Evolutionary conservation across 2,113 vertebrate genomes (phyloP).

Genomic region (Odontesthes bonariensis): DNA sequence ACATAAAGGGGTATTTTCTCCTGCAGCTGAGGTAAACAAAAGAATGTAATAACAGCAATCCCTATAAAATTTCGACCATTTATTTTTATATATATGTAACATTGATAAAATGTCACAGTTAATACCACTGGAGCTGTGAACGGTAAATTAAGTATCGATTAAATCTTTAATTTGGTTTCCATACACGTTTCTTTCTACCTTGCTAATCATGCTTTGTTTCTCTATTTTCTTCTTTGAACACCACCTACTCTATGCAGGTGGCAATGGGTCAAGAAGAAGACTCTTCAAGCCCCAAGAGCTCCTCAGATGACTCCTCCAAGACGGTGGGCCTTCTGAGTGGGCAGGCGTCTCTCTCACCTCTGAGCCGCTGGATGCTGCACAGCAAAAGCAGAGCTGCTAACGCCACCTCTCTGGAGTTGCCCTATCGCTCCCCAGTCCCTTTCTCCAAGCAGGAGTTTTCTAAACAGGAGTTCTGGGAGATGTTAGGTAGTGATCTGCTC

Average conservation of each 20-base stretch:
- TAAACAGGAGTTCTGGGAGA: slow-evolving; percentile 88
- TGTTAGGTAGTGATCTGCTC: slow-evolving; percentile 84
- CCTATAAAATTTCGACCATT: slow-evolving; percentile 38
- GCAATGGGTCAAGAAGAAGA: slow-evolving; percentile 82
- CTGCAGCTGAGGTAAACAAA: slow-evolving; percentile 55
- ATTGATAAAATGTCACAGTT: slow-evolving; percentile 74
- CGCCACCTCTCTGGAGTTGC: slow-evolving; percentile 84
- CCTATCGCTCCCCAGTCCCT: slow-evolving; percentile 83
- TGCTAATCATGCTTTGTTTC: slow-evolving; percentile 59
- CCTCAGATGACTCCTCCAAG: slow-evolving; percentile 77
- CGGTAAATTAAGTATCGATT: slow-evolving; percentile 81
- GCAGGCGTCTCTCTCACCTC: slow-evolving; percentile 79
- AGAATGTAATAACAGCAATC: slow-evolving; percentile 62
- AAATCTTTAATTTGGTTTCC: slow-evolving; percentile 69
- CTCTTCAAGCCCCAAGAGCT: slow-evolving; percentile 71
- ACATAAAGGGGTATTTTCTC: slow-evolving; percentile 60
- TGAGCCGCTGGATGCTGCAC: slow-evolving; percentile 86
- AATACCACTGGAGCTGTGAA: slow-evolving; percentile 59
- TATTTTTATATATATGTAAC: slow-evolving; percentile 64
- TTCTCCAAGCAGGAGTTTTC: slow-evolving; percentile 87
- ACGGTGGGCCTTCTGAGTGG: slow-evolving; percentile 79
- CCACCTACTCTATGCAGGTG: slow-evolving; percentile 69
- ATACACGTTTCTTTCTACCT: slow-evolving; percentile 58
- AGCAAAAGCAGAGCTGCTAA: slow-evolving; percentile 83
- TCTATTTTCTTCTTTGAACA: slow-evolving; percentile 27